Conservation (phyloP, 2,888 invertebrate species). For the Parascotia fuliginaria region DNA sequence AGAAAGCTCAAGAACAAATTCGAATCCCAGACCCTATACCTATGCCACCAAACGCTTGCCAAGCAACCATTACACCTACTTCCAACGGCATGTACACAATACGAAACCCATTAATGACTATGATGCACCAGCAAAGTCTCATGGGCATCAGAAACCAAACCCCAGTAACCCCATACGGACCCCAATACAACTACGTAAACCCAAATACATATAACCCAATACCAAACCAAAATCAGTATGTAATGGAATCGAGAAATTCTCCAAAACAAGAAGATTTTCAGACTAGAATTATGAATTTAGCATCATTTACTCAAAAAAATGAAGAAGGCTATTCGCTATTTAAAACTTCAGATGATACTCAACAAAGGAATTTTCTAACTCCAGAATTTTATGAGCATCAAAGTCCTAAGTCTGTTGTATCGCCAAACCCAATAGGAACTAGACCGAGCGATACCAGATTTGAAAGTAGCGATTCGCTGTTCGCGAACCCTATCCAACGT, state of each 20-base stretch:
- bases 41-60: conserved; percentile 79
- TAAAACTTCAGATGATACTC: conserved; percentile 65
- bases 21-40: conserved; percentile 78
- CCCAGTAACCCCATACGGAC: conserved; percentile 58
- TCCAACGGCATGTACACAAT: conserved; percentile 93
- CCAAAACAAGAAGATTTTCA: conserved; percentile 68
- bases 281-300: conserved; percentile 71
- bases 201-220: conserved; percentile 60
- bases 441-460: conserved; percentile 57
- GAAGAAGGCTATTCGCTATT: conserved; percentile 80
- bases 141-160: conserved; percentile 60
- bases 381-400: conserved; percentile 68
- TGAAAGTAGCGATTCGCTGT: conserved; percentile 62
- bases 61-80: conserved; percentile 81
- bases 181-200: conserved; percentile 65
- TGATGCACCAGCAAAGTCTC: conserved; percentile 77
- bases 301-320: conserved; percentile 78
- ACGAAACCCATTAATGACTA: conserved; percentile 89
- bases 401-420: conserved; percentile 65
- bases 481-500: conserved; percentile 61
- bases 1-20: conserved; percentile 68
- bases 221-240: conserved; percentile 41
- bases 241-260: conserved; percentile 41
- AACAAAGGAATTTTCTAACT: conserved; percentile 62
- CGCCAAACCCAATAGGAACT: conserved; percentile 78